Percentiles rank a stretch among this genome's conserved stretches.
Conservation (phyloP, 2,113 vertebrate species). For the Melanerpes formicivorus region DNA sequence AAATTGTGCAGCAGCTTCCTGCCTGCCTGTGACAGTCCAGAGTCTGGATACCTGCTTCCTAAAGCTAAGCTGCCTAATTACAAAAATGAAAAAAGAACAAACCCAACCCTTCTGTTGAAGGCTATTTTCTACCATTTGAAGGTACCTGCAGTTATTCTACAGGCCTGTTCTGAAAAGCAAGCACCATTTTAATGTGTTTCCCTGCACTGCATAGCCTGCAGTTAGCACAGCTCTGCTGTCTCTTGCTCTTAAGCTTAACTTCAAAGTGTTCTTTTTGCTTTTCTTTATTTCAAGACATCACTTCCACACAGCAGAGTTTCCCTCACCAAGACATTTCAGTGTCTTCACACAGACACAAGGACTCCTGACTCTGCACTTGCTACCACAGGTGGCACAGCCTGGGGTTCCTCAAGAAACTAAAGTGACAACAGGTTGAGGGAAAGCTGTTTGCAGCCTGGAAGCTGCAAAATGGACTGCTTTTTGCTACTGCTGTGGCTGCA, state of each 20-base stretch:
- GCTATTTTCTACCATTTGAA: neutral
- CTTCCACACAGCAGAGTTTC: neutral
- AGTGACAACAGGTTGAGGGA: fast-evolving
- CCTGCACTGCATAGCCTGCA: neutral
- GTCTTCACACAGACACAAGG: neutral
- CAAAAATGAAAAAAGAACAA: neutral
- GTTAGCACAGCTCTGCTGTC: fast-evolving
- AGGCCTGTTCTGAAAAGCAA: neutral
- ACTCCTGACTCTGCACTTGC: neutral
- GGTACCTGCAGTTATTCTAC: neutral
- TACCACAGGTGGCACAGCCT: neutral
- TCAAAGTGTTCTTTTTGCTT: neutral
- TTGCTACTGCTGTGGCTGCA: neutral
- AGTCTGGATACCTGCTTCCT: neutral
- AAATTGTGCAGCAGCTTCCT: constrained; percentile 17
- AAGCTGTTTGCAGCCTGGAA: neutral
- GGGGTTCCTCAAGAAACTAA: neutral
- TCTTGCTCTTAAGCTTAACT: neutral
- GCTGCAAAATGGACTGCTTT: neutral
- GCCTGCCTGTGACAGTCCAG: neutral
- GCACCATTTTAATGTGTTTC: neutral
- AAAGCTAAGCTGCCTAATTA: neutral
- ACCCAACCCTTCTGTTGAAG: neutral
- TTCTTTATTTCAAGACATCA: neutral
- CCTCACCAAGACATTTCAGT: neutral